Percentiles rank a stretch among this genome's conserved stretches.
Conservation (phyloP, 2,888 invertebrate genomes). For the Abrostola tripartita region DNA sequence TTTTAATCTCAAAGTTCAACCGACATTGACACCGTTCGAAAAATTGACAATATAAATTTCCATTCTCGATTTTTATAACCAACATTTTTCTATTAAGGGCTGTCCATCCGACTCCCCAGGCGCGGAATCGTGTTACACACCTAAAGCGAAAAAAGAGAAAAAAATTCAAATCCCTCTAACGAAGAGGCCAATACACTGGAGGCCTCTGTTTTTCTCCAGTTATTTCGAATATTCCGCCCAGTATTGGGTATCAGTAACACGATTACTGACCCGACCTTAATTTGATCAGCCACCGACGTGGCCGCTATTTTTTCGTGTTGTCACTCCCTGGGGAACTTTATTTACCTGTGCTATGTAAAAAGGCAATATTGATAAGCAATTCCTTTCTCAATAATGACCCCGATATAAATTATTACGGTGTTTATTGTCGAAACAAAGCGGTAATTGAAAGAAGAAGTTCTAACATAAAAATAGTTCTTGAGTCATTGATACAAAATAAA, state of each 20-base stretch:
- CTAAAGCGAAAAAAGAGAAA: slow-evolving; percentile 73
- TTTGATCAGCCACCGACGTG: slow-evolving; percentile 79
- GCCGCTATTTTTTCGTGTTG: slow-evolving; percentile 75
- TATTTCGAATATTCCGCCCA: slow-evolving; percentile 79
- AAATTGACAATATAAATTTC: slow-evolving; percentile 80
- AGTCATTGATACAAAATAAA: no score
- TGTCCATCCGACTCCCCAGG: slow-evolving; percentile 78
- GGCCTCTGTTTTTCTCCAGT: slow-evolving; percentile 81
- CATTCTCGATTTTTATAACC: slow-evolving; percentile 75
- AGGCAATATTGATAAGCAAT: slow-evolving; percentile 57
- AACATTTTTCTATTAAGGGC: slow-evolving; percentile 84
- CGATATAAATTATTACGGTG: slow-evolving; percentile 29
- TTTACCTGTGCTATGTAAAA: slow-evolving; percentile 69
- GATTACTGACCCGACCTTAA: slow-evolving; percentile 87
- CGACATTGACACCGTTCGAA: slow-evolving; percentile 66
- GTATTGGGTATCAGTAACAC: slow-evolving; percentile 86
- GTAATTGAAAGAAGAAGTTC: neutral
- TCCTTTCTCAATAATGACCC: slow-evolving; percentile 42
- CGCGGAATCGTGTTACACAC: slow-evolving; percentile 80
- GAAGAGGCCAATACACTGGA: slow-evolving; percentile 84
- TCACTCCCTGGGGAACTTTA: slow-evolving; percentile 70
- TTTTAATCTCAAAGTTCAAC: slow-evolving; percentile 47
- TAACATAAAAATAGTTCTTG: neutral
- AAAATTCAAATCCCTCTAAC: slow-evolving; percentile 86
- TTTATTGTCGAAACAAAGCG: slow-evolving; percentile 8